phyloP scores from a whole-genome alignment of 2,113 vertebrate species.

The Tiliqua scincoides region DNA sequence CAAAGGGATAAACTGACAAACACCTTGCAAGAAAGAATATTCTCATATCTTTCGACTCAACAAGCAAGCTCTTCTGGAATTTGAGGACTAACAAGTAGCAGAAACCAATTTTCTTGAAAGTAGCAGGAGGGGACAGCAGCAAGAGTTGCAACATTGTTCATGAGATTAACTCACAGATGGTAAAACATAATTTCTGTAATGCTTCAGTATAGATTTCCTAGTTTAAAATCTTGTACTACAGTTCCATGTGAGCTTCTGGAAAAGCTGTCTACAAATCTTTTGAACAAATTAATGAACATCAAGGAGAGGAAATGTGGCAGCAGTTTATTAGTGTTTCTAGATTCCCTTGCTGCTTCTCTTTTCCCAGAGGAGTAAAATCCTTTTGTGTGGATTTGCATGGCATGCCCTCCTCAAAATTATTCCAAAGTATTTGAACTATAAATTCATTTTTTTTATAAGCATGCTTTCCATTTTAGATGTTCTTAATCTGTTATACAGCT shows the following conservation, averaged over 20 bases:
- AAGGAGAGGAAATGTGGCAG: background rate
- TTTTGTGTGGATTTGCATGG: background rate
- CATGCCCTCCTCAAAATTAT: background rate
- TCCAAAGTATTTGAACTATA: background rate
- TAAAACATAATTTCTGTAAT: no score
- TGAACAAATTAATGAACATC: background rate
- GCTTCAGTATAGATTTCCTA: no score
- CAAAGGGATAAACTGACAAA: background rate
- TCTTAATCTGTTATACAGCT: background rate
- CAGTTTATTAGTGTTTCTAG: background rate
- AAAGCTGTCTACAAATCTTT: no score
- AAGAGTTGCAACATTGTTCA: background rate
- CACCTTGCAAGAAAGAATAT: background rate
- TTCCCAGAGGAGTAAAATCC: background rate
- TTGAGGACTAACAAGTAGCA: background rate
- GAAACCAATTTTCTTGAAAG: background rate
- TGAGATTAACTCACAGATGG: no score
- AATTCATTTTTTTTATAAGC: background rate
- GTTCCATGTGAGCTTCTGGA: no score
- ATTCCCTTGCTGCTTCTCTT: background rate
- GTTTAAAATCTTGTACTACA: no score
- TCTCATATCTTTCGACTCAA: background rate
- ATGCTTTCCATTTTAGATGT: background rate
- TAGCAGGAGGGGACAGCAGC: no score
- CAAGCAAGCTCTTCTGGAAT: background rate